These are phyloP conservation scores for Urocynchramus pylzowi DNA, from an alignment of 2,113 vertebrate species.

Conservation along the genomic window DNA sequence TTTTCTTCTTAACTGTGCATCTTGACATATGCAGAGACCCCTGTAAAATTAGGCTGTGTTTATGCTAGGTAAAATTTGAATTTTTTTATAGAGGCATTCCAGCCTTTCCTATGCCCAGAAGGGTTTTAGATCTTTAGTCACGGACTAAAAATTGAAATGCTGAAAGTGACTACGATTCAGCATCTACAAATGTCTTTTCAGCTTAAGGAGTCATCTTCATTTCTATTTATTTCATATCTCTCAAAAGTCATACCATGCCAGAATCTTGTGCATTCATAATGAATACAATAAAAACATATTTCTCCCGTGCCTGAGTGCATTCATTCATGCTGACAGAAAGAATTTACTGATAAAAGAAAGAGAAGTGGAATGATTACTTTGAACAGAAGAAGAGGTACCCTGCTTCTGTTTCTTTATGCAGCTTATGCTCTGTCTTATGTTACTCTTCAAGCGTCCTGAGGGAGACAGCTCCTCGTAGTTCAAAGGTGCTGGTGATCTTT, in stretches of 20 bases:
- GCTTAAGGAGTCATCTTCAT: background rate
- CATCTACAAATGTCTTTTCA: background rate
- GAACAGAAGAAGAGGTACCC: background rate
- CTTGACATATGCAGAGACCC: background rate
- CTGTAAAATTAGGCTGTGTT: background rate
- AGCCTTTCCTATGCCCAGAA: background rate
- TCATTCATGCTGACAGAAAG: slow-evolving; percentile 14
- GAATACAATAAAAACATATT: slow-evolving; percentile 1
- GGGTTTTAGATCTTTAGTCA: background rate
- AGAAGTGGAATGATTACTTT: background rate
- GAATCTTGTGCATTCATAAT: slow-evolving; percentile 15
- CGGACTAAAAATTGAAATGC: background rate
- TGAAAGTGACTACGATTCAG: background rate
- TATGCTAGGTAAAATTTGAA: background rate
- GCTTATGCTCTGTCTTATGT: background rate
- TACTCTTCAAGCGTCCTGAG: background rate
- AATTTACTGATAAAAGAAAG: background rate
- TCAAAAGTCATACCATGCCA: background rate
- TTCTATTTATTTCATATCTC: background rate
- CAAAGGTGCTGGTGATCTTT: background rate
- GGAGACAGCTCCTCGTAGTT: background rate
- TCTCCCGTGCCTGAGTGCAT: background rate
- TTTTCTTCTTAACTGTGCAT: background rate
- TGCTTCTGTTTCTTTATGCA: background rate
- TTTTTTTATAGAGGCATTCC: background rate